A percentile compares a stretch with the other conserved stretches of the same genome.
phyloP scores from a whole-genome alignment of 2,797 vertebrate species.

The Remorina albescens region DNA sequence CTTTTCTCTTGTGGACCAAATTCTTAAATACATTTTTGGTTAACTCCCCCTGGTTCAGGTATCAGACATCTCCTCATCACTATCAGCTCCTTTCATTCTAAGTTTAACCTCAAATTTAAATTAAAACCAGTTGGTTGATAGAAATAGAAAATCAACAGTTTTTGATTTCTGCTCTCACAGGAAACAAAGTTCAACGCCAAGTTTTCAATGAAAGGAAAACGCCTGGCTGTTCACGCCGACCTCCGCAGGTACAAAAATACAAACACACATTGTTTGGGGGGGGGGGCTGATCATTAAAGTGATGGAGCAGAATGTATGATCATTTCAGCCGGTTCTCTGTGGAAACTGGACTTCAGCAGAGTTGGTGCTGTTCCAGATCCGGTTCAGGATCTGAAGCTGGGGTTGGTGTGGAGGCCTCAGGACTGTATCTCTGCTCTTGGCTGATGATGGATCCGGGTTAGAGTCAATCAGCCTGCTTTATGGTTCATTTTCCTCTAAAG shows the following conservation, averaged over 20 bases:
- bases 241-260: slow-evolving; percentile 86
- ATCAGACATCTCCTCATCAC: neutral
- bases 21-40: neutral
- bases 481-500: too few relatives aligned
- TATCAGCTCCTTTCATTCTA: neutral
- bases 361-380: too few relatives aligned
- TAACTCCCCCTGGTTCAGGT: neutral
- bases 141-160: neutral
- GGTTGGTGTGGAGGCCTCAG: too few relatives aligned
- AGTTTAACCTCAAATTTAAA: neutral
- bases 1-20: neutral
- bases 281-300: too few relatives aligned
- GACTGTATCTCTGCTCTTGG: too few relatives aligned
- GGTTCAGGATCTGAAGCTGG: too few relatives aligned
- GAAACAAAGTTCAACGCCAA: slow-evolving; percentile 88
- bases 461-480: too few relatives aligned
- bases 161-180: slow-evolving; percentile 58
- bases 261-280: neutral
- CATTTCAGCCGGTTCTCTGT: too few relatives aligned
- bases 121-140: neutral
- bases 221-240: slow-evolving; percentile 88
- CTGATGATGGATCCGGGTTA: too few relatives aligned
- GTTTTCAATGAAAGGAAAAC: slow-evolving; percentile 90
- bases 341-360: too few relatives aligned
- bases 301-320: too few relatives aligned